Evolutionary conservation across 2,113 vertebrate genomes (phyloP).

Genomic region (Rhegmatorhina hoffmannsi): DNA sequence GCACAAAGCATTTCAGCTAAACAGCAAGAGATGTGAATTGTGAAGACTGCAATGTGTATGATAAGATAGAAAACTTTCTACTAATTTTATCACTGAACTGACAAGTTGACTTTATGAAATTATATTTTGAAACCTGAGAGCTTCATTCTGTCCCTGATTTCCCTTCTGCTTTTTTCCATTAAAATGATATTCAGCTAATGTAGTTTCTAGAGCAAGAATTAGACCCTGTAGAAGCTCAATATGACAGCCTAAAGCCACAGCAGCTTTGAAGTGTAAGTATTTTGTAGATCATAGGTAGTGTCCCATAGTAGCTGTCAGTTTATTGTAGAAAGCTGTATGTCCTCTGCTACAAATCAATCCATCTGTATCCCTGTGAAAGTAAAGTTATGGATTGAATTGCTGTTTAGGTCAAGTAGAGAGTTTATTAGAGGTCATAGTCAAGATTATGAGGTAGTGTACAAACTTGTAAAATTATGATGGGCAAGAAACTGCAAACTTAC

Average conservation of each 20-base stretch:
- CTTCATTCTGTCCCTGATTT: not conserved
- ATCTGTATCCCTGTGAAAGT: not conserved
- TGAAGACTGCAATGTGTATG: not conserved
- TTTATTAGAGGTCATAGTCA: not conserved
- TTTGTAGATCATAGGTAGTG: not conserved
- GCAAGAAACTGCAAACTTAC: not conserved
- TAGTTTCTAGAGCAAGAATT: not conserved
- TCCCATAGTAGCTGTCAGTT: not conserved
- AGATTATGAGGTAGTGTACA: not conserved
- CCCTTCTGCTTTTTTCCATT: not conserved
- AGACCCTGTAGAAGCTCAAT: not conserved
- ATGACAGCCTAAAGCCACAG: not conserved
- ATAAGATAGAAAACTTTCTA: conserved; percentile 2
- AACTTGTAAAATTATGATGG: not conserved
- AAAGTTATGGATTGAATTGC: not conserved
- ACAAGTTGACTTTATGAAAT: conserved; percentile 24
- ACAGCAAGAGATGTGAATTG: not conserved
- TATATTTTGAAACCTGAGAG: conserved; percentile 4
- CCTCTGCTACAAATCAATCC: not conserved
- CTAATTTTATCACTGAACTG: conserved; percentile 1
- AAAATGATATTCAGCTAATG: not conserved
- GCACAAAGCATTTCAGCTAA: conserved; percentile 25
- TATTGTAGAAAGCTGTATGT: rapidly evolving
- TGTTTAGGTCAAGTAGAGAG: not conserved
- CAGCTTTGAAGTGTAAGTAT: not conserved